A percentile compares a stretch with the other conserved stretches of the same genome.
Evolutionary conservation across 2,113 vertebrate species (phyloP).

Genomic region (Cottus gobio): DNA sequence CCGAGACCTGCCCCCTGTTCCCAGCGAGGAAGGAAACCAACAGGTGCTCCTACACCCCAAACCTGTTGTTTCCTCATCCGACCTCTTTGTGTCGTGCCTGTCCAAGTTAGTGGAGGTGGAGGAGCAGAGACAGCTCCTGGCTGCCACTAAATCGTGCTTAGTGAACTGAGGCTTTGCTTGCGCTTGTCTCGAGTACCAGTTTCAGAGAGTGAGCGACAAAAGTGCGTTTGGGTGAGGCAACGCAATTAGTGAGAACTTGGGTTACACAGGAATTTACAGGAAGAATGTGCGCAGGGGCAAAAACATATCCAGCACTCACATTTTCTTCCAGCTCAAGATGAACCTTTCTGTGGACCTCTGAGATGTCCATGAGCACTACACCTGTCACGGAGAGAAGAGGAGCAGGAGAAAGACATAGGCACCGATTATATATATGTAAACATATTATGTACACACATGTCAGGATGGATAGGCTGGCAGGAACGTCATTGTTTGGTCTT

Average conservation of each 20-base stretch:
- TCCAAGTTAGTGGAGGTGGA: conserved; percentile 2
- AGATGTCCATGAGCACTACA: conserved; percentile 92
- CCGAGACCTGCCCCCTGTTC: conserved; percentile 65
- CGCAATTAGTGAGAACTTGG: background rate
- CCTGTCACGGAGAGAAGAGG: conserved; percentile 79
- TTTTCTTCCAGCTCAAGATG: conserved; percentile 93
- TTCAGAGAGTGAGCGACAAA: conserved; percentile 14
- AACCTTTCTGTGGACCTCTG: conserved; percentile 92
- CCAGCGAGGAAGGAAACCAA: conserved; percentile 34
- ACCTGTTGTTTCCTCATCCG: conserved; percentile 43
- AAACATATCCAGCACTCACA: conserved; percentile 81
- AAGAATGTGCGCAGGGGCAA: background rate
- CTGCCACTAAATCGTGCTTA: conserved; percentile 9
- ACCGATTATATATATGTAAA: background rate
- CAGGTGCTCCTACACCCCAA: conserved; percentile 54
- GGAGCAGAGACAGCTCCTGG: conserved; percentile 9
- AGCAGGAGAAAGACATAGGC: background rate
- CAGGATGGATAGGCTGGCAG: conserved; percentile 4
- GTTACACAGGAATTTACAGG: background rate
- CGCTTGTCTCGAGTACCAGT: conserved; percentile 14
- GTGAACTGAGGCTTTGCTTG: background rate
- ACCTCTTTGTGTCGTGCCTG: conserved; percentile 4
- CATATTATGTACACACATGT: background rate
- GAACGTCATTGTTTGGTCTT: background rate
- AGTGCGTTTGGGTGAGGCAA: conserved; percentile 17